Conservation (phyloP, 2,797 vertebrate genomes). For the Chaetodon trifasciatus region DNA sequence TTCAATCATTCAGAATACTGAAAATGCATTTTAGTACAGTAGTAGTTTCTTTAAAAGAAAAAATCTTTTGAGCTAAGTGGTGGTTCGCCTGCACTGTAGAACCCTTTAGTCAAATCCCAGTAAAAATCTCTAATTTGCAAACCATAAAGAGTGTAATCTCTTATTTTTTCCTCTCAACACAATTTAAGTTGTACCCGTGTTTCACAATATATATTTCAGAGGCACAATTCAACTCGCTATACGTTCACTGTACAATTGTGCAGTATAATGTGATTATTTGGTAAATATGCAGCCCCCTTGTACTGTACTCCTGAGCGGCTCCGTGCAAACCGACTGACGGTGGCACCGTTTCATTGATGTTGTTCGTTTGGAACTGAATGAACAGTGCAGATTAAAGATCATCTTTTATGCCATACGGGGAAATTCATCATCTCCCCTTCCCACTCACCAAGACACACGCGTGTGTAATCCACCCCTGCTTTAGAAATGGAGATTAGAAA, state of each 20-base stretch:
- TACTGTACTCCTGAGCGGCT: conserved; percentile 15
- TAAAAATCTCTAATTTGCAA: not conserved
- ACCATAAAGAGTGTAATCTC: not conserved
- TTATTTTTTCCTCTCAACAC: not conserved
- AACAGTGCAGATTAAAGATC: conserved; percentile 71
- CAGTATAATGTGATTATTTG: conserved; percentile 62
- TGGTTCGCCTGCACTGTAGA: not conserved
- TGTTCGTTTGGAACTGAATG: conserved; percentile 55
- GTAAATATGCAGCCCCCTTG: conserved; percentile 24
- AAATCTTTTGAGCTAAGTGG: not conserved
- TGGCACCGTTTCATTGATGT: conserved; percentile 49
- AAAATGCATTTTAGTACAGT: too few species aligned
- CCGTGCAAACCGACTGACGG: conserved; percentile 23
- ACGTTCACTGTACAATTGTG: conserved; percentile 9
- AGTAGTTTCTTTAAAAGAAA: too few species aligned
- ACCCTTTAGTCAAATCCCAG: not conserved
- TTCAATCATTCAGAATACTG: not conserved
- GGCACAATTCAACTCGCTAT: not conserved
- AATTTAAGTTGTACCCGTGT: not conserved
- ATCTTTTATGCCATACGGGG: conserved; percentile 61
- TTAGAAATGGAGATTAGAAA: conserved; percentile 75
- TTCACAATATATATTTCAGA: conserved; percentile 30
- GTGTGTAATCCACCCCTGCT: conserved; percentile 69
- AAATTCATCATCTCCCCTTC: conserved; percentile 76
- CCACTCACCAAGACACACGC: conserved; percentile 55